A percentile compares a stretch with the other conserved stretches of the same genome.
These are phyloP conservation scores for Steinernema hermaphroditum DNA, from an alignment of 2,888 invertebrate genomes.

Conservation along the genomic window DNA sequence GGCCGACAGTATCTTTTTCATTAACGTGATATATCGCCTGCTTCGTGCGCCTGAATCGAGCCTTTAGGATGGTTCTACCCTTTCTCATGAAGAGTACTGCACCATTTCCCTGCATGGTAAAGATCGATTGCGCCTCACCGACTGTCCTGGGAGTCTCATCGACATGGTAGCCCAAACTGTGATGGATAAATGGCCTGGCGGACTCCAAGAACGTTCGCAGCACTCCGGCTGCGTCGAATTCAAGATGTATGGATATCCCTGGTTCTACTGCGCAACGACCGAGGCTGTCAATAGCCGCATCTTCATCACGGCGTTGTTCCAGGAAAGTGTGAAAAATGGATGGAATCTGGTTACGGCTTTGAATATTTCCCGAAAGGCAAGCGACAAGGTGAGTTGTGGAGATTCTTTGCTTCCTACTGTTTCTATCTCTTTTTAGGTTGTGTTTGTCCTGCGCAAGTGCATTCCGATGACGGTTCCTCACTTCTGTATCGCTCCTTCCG, in stretches of 20 bases:
- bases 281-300: slow-evolving; percentile 1
- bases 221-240: background rate
- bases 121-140: slow-evolving; percentile 33
- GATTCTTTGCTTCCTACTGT: background rate
- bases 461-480: slow-evolving; percentile 18
- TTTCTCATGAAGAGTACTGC: background rate
- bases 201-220: background rate
- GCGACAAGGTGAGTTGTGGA: slow-evolving; percentile 38
- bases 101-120: slow-evolving; percentile 33
- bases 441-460: slow-evolving; percentile 35
- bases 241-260: background rate
- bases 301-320: slow-evolving; percentile 30
- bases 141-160: background rate
- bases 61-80: background rate
- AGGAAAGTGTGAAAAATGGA: slow-evolving; percentile 5
- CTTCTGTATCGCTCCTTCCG: slow-evolving; percentile 27
- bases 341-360: slow-evolving; percentile 32
- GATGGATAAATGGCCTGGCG: background rate
- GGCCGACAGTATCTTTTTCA: slow-evolving; percentile 39
- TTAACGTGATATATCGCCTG: background rate
- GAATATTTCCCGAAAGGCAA: slow-evolving; percentile 31
- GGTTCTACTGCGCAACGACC: background rate
- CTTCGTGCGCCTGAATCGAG: too few relatives aligned
- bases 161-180: background rate
- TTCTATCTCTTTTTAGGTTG: background rate